Conservation (phyloP, 1,140 invertebrate genomes). For the Philotrypesis tridentata region DNA sequence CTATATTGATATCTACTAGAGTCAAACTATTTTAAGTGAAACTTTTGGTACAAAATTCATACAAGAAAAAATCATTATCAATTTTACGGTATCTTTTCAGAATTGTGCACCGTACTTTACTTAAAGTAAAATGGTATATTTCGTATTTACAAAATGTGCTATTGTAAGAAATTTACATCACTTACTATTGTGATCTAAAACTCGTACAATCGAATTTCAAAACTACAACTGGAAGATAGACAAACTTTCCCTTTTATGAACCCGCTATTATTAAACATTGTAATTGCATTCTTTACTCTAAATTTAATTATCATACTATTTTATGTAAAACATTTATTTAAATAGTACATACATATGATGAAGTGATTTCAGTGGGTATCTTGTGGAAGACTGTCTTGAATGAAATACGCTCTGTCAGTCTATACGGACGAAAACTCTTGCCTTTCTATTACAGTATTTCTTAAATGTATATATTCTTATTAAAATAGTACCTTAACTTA, state of each 20-base stretch:
- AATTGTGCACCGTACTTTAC: background rate
- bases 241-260: background rate
- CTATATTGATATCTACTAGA: too few relatives aligned
- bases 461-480: conserved; percentile 25
- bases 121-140: background rate
- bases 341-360: conserved; percentile 9
- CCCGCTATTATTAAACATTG: background rate
- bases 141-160: background rate
- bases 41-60: too few relatives aligned
- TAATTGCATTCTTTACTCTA: background rate
- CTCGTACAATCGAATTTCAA: background rate
- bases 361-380: conserved; percentile 7
- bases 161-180: background rate
- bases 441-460: conserved; percentile 33
- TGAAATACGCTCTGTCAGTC: conserved; percentile 3
- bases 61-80: background rate
- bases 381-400: conserved; percentile 31
- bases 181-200: conserved; percentile 12
- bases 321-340: background rate
- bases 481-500: background rate
- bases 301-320: too few relatives aligned
- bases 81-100: background rate
- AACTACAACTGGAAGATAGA: background rate
- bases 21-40: background rate
- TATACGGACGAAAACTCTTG: conserved; percentile 34